Conservation (phyloP, 1,140 invertebrate genomes). For the Heliothis virescens region DNA sequence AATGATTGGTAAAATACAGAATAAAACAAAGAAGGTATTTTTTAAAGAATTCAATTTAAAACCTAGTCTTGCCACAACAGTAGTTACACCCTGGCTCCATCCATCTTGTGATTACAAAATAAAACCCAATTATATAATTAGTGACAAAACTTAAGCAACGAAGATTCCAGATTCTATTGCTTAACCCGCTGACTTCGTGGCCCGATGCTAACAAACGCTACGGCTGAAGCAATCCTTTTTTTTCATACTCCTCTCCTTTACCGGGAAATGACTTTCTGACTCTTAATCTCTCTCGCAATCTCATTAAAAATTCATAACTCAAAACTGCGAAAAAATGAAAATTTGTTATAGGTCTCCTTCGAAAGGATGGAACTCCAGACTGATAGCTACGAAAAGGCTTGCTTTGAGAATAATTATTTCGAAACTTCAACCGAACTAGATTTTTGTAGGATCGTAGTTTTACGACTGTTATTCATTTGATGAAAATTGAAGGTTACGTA, state of each 20-base stretch:
- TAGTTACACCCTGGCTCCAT: too few relatives aligned
- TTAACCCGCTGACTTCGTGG: conserved; percentile 60
- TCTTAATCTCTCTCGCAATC: conserved; percentile 86
- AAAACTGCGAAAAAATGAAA: conserved; percentile 85
- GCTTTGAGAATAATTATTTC: conserved; percentile 32
- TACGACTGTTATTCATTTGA: not conserved
- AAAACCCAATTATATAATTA: too few relatives aligned
- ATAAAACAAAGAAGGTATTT: too few relatives aligned
- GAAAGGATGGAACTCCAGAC: not conserved
- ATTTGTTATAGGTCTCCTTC: conserved; percentile 69
- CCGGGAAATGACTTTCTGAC: conserved; percentile 87
- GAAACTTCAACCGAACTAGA: not conserved
- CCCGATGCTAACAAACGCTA: conserved; percentile 75
- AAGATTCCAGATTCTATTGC: too few relatives aligned
- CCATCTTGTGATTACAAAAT: too few relatives aligned
- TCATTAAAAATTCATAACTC: conserved; percentile 87
- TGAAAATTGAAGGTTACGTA: not conserved
- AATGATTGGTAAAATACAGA: too few relatives aligned
- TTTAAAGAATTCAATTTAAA: too few relatives aligned
- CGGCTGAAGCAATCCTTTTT: conserved; percentile 77
- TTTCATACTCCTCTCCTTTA: conserved; percentile 76
- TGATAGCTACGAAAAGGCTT: conserved; percentile 24
- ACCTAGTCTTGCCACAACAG: too few relatives aligned
- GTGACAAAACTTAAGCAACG: not conserved
- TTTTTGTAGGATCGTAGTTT: not conserved